These are phyloP conservation scores for Agonopterix heracliana DNA, from an alignment of 2,888 invertebrate species.

Conservation along the genomic window DNA sequence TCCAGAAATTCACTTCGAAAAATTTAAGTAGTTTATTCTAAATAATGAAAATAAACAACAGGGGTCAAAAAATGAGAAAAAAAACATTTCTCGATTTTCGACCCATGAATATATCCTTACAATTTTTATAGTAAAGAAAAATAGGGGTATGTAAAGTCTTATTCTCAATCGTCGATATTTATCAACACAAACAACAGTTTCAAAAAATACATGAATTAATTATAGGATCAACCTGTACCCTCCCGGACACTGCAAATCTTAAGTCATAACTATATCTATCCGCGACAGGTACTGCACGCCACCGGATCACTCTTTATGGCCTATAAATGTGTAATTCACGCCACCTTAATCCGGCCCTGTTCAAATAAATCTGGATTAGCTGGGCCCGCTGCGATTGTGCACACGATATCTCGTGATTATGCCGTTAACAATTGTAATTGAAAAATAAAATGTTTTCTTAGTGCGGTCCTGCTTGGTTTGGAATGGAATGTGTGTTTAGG, in stretches of 20 bases:
- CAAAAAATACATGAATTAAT: too few species aligned
- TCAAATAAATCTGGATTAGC: constrained; percentile 74
- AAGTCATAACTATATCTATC: constrained; percentile 63
- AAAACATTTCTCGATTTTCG: too few species aligned
- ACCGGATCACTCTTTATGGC: constrained; percentile 75
- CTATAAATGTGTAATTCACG: constrained; percentile 76
- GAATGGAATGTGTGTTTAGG: background rate
- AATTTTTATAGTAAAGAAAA: too few species aligned
- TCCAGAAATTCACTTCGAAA: too few species aligned
- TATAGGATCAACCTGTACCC: constrained; percentile 35
- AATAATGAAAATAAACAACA: too few species aligned
- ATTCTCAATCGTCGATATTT: too few species aligned
- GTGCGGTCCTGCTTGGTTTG: constrained; percentile 17
- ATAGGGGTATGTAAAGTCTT: too few species aligned
- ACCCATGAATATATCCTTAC: too few species aligned
- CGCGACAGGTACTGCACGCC: constrained; percentile 63
- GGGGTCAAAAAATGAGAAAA: too few species aligned
- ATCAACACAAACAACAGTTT: too few species aligned
- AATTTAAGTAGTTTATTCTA: too few species aligned
- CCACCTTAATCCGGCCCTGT: constrained; percentile 72
- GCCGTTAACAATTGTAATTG: constrained; percentile 74
- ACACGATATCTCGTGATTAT: constrained; percentile 63
- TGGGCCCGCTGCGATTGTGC: constrained; percentile 61
- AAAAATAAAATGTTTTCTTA: constrained; percentile 58
- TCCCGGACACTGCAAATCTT: constrained; percentile 32